Base-by-base conservation (phyloP, 1,140 invertebrate genomes). In the Drosophila nannoptera region DNA sequence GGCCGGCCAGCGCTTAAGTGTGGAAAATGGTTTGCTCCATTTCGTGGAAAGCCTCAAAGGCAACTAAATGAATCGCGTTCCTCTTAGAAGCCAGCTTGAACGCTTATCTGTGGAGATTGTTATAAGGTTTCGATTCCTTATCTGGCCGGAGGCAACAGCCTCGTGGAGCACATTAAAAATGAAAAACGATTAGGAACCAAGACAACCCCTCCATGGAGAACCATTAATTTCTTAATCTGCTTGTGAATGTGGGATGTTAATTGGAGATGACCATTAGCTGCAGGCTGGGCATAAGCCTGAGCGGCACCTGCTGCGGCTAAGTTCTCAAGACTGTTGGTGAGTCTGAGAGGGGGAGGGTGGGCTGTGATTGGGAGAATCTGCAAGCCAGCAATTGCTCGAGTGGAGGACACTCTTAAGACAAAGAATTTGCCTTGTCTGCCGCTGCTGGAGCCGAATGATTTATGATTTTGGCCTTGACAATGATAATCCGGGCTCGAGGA, bases 201-300 rank as follows among this genome's bases (percentile, higher is more conserved):
- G 7, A 64, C 40, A 46, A 7, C 68, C 4, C 16, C 42, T 32
- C 32, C 45, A 64, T 69, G 46, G 6, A 38, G 8, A 6, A 40
- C 35, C 62, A 71, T 66, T 71, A 54, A 60, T 71, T 71, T 60
- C 55, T 60, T 60, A 66, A 71, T 71, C 68, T 49, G 65, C 49
- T 55, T 65, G 53, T 45, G 33, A 56, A 53, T 65, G 38, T n/a
- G 2, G 58, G 29, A 56, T 40, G 56, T 29, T 69, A 58, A 69
- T 70, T 70, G 55, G 36, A 31, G 63, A 9, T 59, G 42, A 11
- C 65, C 48, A 42, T 70, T 66, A 54, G 12, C 29, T 43, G 59
- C 14, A 65, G 53, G 46, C 14, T 38, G 22, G 22, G 32, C 31
- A 14, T 45, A 33, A 42, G 35, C 31, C 16, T 22, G 45, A 29